Base-by-base conservation (phyloP, 2,797 vertebrate species). In the Threskiornis aethiopicus region DNA sequence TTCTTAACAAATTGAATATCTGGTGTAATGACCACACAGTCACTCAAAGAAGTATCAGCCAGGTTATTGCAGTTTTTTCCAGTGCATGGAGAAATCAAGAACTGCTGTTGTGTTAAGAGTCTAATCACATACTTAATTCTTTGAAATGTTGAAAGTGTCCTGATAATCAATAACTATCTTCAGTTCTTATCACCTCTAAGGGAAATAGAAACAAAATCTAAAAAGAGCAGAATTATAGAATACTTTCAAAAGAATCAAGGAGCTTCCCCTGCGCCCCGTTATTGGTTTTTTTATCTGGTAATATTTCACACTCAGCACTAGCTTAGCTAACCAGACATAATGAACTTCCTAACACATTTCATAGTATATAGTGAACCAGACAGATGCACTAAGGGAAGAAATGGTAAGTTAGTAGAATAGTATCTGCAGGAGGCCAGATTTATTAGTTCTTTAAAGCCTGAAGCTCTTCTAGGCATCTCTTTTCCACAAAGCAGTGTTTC, bases 391-490 rank as follows among this genome's bases (percentile, higher is more conserved):
- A 58, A 54, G 35, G 51, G 47, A 61, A 73, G 62, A 76, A 88
- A 41, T 72, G n/a, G 5, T 76, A 33, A 58, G 8, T 70, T 73
- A 81, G 72, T 77, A 84, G 47, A 91, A 69, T 4, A 84, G 8
- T 14, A 42, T 55, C 55, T 95, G 28, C 62, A 90, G 73, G 62
- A 90, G 66, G 21, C 20, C 66, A 35, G 62, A 87, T 66, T 87
- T 84, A 89, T 81, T 88, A 64, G 51, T 46, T 62, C 46, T 82
- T 65, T 59, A 78, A 85, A 91, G 52, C 61, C 71, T 79, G 65
- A 64, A 94, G 78, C n/a, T 54, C 29, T 72, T 87, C 44, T 78
- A 71, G 70, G 35, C 70, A 29, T 66, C 5, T 7, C 31, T 85
- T 91, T 73, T 44, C 57, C 20, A 31, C 58, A 72, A 71, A 80